phyloP scores from a whole-genome alignment of 2,888 invertebrate species.

The Sphaeridia pumilis region DNA sequence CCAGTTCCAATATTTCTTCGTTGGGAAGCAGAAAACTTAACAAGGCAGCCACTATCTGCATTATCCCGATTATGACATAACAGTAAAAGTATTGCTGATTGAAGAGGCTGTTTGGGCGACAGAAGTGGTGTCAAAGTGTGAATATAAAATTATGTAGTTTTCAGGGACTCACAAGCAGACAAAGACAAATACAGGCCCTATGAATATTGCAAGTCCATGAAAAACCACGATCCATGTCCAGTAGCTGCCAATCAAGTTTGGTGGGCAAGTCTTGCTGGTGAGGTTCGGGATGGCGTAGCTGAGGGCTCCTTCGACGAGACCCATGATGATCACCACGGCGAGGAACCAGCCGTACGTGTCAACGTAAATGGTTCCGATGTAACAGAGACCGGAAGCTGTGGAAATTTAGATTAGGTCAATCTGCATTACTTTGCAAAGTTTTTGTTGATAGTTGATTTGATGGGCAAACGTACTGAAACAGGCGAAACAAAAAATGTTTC shows the following conservation, averaged over 20 bases:
- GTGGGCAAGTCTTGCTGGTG: constrained; percentile 19
- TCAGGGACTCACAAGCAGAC: constrained; percentile 2
- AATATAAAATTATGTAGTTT: no score
- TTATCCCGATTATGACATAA: constrained; percentile 17
- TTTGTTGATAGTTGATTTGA: not conserved
- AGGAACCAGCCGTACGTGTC: constrained; percentile 21
- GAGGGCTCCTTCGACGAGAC: constrained; percentile 19
- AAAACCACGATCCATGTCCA: constrained; percentile 13
- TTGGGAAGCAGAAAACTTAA: constrained; percentile 24
- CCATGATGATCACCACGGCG: constrained; percentile 13
- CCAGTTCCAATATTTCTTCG: no score
- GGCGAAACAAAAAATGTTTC: not conserved
- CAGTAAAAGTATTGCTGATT: constrained; percentile 1
- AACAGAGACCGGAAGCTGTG: constrained; percentile 16
- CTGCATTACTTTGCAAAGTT: not conserved
- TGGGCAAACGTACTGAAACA: not conserved
- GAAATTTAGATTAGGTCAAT: not conserved
- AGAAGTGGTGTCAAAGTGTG: not conserved
- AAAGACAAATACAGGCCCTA: constrained; percentile 14
- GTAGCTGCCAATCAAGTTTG: constrained; percentile 11
- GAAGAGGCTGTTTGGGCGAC: not conserved
- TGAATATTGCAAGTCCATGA: constrained; percentile 10
- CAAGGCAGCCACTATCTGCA: constrained; percentile 23
- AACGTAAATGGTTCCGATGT: constrained; percentile 10
- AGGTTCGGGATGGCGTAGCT: constrained; percentile 14